phyloP scores from a whole-genome alignment of 2,113 vertebrate species.

The Callipepla californica region DNA sequence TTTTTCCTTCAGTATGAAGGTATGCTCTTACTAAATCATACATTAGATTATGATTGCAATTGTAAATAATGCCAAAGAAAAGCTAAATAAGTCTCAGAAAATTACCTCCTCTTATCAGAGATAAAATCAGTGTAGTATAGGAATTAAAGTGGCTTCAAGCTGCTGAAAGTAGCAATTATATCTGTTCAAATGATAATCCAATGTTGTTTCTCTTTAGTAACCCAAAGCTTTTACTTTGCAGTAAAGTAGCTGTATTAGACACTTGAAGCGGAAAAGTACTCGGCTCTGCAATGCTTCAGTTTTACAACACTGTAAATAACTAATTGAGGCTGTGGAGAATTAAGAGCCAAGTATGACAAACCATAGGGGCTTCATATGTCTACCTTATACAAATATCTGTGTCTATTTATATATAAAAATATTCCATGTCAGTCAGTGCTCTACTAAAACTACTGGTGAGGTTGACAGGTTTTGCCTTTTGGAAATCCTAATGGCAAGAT shows the following conservation, averaged over 20 bases:
- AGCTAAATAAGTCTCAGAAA: constrained; percentile 36
- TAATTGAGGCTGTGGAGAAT: not conserved
- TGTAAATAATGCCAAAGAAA: constrained; percentile 32
- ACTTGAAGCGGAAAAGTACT: not conserved
- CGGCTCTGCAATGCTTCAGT: not conserved
- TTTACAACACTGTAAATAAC: constrained; percentile 3
- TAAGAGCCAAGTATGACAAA: not conserved
- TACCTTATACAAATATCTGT: not conserved
- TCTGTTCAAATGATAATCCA: constrained; percentile 48
- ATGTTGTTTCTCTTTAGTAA: not conserved
- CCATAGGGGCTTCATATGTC: not conserved
- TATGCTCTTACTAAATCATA: not conserved
- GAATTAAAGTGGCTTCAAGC: constrained; percentile 34
- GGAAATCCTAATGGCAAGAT: not conserved
- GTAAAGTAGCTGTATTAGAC: not conserved
- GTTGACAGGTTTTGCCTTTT: not conserved
- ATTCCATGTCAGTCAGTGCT: not conserved
- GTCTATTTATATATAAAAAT: not conserved
- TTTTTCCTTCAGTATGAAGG: not conserved
- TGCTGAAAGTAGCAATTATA: constrained; percentile 50
- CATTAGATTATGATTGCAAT: not conserved
- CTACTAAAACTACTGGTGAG: not conserved
- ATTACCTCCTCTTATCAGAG: not conserved
- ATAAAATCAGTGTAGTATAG: not conserved
- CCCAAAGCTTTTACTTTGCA: constrained; percentile 18